A percentile compares a stretch with the other conserved stretches of the same genome.
Conservation (phyloP, 2,113 vertebrate species). For the Pelvicachromis taeniatus region DNA sequence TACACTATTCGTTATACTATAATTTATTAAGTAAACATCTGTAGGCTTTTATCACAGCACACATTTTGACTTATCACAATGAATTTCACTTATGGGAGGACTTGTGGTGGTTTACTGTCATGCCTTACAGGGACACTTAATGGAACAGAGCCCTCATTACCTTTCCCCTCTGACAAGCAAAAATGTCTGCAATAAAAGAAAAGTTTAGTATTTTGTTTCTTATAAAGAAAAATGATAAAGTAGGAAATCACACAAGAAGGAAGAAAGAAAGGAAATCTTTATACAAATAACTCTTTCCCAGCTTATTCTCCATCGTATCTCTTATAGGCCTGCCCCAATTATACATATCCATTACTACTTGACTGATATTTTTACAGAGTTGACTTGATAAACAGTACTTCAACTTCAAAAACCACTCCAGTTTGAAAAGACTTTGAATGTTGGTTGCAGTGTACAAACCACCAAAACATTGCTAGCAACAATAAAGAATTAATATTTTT, state of each 20-base stretch:
- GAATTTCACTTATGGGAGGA: neutral
- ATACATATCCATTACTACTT: neutral
- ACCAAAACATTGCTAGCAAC: neutral
- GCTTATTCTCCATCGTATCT: neutral
- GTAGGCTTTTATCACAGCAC: neutral
- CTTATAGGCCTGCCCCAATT: neutral
- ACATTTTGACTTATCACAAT: neutral
- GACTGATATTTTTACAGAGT: neutral
- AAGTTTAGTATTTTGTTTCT: neutral
- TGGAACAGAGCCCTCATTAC: neutral
- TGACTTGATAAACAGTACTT: neutral
- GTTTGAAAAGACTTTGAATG: neutral
- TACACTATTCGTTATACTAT: neutral
- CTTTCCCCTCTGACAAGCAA: neutral
- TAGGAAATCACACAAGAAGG: neutral
- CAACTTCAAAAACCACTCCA: neutral
- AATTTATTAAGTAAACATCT: neutral
- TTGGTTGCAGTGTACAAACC: neutral
- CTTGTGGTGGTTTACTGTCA: no score
- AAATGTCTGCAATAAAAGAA: neutral
- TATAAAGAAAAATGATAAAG: neutral
- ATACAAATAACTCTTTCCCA: neutral
- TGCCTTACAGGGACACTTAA: neutral
- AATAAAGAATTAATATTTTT: slow-evolving; percentile 28
- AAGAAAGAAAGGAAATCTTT: neutral